These are phyloP conservation scores for Drosophila sp. DNA, from an alignment of 1,140 invertebrate genomes.

Conservation along the genomic window DNA sequence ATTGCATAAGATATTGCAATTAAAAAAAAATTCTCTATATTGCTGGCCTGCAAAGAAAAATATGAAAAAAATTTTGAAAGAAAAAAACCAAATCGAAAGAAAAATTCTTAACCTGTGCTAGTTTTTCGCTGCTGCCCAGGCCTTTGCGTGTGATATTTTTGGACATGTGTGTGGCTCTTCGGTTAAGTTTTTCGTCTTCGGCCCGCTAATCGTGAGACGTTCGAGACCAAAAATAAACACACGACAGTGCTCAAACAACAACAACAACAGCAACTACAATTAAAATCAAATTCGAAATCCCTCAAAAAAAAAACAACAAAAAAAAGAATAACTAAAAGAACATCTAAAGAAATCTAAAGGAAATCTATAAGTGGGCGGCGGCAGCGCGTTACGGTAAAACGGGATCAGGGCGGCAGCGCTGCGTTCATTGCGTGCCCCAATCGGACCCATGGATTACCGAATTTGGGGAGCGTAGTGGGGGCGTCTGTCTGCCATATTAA, in stretches of 20 bases:
- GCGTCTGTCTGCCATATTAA: conserved; percentile 15
- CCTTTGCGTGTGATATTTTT: conserved; percentile 80
- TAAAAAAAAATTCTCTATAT: conserved; percentile 46
- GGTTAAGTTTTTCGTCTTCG: conserved; percentile 43
- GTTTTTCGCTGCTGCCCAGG: conserved; percentile 74
- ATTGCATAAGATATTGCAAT: conserved; percentile 75
- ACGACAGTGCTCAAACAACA: conserved; percentile 58
- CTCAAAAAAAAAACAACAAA: conserved; percentile 35
- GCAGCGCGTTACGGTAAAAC: conserved; percentile 15
- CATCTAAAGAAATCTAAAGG: conserved; percentile 31
- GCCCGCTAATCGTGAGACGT: conserved; percentile 49
- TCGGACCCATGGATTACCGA: conserved; percentile 77
- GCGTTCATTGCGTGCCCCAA: conserved; percentile 48
- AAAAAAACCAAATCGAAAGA: background rate
- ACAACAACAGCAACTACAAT: conserved; percentile 45
- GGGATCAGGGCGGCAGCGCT: conserved; percentile 8
- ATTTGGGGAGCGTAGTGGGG: conserved; percentile 35
- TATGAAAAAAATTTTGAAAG: conserved; percentile 31
- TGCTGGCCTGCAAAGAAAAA: conserved; percentile 60
- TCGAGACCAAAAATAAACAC: conserved; percentile 74
- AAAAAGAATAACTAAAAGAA: conserved; percentile 34
- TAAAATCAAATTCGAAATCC: conserved; percentile 29
- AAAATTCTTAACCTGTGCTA: conserved; percentile 61
- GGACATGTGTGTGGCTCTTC: conserved; percentile 74
- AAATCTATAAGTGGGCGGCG: conserved; percentile 23